These are phyloP conservation scores for Salpingus planirostris DNA, from an alignment of 2,888 invertebrate genomes.

Conservation along the genomic window DNA sequence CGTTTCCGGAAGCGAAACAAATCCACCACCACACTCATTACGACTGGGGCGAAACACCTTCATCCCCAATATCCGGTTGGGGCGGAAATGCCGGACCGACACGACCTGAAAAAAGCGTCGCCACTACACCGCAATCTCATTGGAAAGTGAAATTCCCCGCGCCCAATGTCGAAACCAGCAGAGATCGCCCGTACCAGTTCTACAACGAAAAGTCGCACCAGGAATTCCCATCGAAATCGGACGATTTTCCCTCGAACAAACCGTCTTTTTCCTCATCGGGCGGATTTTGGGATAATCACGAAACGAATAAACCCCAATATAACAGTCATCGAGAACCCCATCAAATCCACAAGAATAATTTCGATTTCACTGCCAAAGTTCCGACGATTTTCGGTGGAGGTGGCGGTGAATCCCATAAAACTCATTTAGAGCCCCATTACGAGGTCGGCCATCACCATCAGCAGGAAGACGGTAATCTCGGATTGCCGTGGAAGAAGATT, in stretches of 20 bases:
- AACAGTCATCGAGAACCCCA: too few species aligned
- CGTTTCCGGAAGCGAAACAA: constrained; percentile 31
- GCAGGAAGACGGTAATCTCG: constrained; percentile 6
- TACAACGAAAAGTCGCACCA: constrained; percentile 4
- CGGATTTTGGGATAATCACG: background rate
- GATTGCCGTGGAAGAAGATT: constrained; percentile 50
- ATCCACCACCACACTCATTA: constrained; percentile 11
- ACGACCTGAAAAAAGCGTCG: constrained; percentile 4
- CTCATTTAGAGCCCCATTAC: constrained; percentile 12
- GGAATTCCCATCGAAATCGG: constrained; percentile 7
- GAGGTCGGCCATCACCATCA: constrained; percentile 18
- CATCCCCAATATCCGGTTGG: background rate
- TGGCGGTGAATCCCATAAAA: background rate
- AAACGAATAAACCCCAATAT: constrained; percentile 1
- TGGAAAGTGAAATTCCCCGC: constrained; percentile 34
- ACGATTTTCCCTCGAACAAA: constrained; percentile 6
- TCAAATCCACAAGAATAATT: constrained; percentile 4
- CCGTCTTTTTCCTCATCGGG: background rate
- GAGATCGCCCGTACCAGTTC: constrained; percentile 30
- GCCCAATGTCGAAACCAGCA: constrained; percentile 15
- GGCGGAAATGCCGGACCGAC: background rate
- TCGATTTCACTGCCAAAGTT: constrained; percentile 10
- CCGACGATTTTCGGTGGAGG: too few species aligned
- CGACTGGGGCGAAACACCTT: constrained; percentile 6
- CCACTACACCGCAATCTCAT: constrained; percentile 20